Conservation (phyloP, 2,797 vertebrate species). For the Girardinus metallicus region DNA sequence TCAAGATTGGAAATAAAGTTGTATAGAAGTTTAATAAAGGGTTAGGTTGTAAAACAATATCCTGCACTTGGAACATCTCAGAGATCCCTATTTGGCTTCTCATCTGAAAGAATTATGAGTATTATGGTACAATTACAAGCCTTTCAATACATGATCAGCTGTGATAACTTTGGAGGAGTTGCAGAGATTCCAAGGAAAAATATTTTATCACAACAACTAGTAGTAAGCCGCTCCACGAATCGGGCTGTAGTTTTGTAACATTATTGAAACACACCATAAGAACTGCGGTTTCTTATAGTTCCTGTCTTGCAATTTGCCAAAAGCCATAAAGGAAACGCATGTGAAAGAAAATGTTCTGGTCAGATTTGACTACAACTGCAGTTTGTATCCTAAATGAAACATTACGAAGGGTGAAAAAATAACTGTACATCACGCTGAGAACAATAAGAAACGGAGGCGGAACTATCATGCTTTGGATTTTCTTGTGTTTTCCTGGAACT, state of each 20-base stretch:
- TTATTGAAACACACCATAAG: neutral
- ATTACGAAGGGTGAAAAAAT: neutral
- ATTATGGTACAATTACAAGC: neutral
- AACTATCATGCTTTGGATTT: neutral
- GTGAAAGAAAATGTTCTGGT: neutral
- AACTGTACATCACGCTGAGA: neutral
- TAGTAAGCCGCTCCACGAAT: neutral
- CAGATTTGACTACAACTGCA: neutral
- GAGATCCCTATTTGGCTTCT: neutral
- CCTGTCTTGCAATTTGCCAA: neutral
- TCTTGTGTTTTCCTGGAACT: neutral
- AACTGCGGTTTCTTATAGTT: neutral
- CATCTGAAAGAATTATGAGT: neutral
- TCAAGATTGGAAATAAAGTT: neutral
- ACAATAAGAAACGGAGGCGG: neutral
- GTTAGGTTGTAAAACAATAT: neutral
- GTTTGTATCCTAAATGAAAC: neutral
- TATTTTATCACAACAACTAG: neutral
- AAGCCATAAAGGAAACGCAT: neutral
- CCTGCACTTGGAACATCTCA: neutral
- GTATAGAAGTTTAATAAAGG: neutral
- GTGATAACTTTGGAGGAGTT: neutral
- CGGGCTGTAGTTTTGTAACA: neutral
- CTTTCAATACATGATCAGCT: neutral
- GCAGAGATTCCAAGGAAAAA: neutral